Conservation (phyloP, 2,113 vertebrate species). For the Petromus typicus region DNA sequence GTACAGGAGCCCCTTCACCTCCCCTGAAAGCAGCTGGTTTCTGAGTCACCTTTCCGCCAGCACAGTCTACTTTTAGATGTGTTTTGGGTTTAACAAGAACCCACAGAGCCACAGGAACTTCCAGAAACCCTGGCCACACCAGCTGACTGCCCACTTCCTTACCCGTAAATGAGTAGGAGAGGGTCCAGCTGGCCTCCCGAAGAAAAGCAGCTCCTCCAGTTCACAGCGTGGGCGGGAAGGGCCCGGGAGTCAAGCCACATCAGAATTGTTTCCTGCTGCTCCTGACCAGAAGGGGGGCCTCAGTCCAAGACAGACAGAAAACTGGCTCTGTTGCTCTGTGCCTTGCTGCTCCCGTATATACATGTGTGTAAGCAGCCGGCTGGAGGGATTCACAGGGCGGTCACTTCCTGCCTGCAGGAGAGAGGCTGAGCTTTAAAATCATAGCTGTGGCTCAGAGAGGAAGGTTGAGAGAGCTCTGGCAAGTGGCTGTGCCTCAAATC, state of each 20-base stretch:
- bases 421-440: conserved; percentile 7
- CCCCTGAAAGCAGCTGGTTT: rapidly evolving
- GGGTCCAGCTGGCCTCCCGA: background rate
- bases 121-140: background rate
- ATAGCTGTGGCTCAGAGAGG: background rate
- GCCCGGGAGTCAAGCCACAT: background rate
- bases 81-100: background rate
- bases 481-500: conserved; percentile 53
- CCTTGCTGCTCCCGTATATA: background rate
- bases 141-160: background rate
- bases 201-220: background rate
- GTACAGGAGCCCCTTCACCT: too few species aligned
- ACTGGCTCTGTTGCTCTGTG: background rate
- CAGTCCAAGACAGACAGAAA: background rate
- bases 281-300: background rate
- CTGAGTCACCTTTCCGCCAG: background rate
- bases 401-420: background rate
- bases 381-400: background rate
- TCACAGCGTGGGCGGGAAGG: background rate
- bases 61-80: background rate
- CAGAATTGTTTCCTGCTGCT: background rate
- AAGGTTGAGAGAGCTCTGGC: conserved; percentile 69
- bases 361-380: background rate
- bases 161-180: background rate
- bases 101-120: background rate